Conservation (phyloP, 1,140 invertebrate species). For the Drosophila oshimai region DNA sequence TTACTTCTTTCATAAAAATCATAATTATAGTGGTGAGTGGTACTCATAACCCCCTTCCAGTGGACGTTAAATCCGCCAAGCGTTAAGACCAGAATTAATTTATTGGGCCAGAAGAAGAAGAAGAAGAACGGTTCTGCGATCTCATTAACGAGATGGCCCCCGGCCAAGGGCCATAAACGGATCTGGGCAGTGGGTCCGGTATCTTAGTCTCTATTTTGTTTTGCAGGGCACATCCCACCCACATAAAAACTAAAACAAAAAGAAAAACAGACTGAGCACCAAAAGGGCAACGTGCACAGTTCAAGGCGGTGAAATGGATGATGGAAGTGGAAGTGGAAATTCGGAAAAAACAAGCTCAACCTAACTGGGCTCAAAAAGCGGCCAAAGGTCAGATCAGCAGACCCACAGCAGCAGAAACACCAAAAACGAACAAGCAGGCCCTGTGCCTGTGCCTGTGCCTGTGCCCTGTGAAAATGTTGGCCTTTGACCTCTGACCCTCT, state of each 20-base stretch:
- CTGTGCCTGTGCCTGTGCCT: too few relatives aligned
- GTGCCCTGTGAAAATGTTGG: neutral
- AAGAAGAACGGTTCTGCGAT: slow-evolving; percentile 25
- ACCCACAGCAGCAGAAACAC: neutral
- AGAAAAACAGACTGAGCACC: neutral
- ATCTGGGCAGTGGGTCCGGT: neutral
- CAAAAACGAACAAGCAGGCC: neutral
- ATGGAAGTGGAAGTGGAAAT: slow-evolving; percentile 4
- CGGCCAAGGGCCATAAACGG: slow-evolving; percentile 7
- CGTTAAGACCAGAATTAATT: slow-evolving; percentile 33
- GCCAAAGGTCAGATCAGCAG: slow-evolving; percentile 37
- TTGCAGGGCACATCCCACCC: neutral
- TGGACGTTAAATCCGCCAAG: slow-evolving; percentile 29
- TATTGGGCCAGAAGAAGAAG: too few relatives aligned
- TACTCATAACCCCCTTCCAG: neutral
- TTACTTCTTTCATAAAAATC: too few relatives aligned
- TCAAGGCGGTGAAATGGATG: slow-evolving; percentile 29
- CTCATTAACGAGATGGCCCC: slow-evolving; percentile 18
- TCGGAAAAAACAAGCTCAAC: slow-evolving; percentile 6
- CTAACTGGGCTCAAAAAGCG: slow-evolving; percentile 6
- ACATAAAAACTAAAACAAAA: neutral
- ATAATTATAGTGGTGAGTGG: neutral
- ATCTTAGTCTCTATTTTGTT: neutral
- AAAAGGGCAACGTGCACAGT: slow-evolving; percentile 40
- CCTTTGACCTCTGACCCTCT: too few relatives aligned